phyloP scores from a whole-genome alignment of 2,888 invertebrate genomes.

The Rotaria socialis region DNA sequence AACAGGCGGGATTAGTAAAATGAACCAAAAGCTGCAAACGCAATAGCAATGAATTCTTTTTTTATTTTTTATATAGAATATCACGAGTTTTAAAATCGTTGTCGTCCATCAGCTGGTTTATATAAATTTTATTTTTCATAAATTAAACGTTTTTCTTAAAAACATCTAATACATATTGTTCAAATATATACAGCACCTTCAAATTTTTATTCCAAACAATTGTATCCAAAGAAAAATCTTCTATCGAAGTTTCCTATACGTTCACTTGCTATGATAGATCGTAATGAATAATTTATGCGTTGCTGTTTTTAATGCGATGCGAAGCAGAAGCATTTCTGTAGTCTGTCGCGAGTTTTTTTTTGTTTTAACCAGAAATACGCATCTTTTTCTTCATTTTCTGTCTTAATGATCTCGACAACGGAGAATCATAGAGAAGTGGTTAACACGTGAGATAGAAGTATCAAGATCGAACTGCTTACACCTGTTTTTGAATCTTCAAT shows the following conservation, averaged over 20 bases:
- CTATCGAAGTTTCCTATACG: conserved; percentile 79
- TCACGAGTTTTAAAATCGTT: conserved; percentile 61
- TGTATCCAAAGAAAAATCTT: conserved; percentile 73
- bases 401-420: no score
- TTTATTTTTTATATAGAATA: conserved; percentile 74
- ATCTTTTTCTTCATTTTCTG: no score
- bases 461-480: no score
- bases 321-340: neutral
- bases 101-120: conserved; percentile 73
- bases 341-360: no score
- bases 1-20: conserved; percentile 92
- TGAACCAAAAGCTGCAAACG: conserved; percentile 96
- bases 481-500: no score
- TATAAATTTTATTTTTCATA: conserved; percentile 74
- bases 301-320: neutral
- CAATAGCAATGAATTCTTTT: conserved; percentile 87
- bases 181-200: conserved; percentile 78
- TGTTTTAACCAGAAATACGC: no score
- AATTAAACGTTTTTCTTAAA: conserved; percentile 84
- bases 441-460: no score
- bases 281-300: conserved; percentile 49
- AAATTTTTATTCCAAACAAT: conserved; percentile 78
- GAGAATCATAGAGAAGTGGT: no score
- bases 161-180: conserved; percentile 84
- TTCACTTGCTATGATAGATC: conserved; percentile 95